These are phyloP conservation scores for Bryconaethiops microstoma DNA, from an alignment of 2,797 vertebrate species.

Conservation along the genomic window DNA sequence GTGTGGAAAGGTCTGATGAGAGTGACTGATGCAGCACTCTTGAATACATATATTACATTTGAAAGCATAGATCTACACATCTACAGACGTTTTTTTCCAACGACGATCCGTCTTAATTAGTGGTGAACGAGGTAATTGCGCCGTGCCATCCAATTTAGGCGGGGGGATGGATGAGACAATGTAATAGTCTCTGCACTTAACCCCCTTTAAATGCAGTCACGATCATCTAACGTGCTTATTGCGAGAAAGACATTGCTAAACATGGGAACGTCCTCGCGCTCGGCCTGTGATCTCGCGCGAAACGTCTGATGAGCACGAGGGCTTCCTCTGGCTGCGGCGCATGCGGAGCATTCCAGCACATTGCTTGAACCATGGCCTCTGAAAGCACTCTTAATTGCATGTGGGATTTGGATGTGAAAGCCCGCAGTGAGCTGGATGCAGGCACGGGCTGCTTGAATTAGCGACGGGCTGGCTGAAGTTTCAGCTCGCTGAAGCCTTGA, in stretches of 20 bases:
- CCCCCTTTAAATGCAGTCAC: conserved; percentile 7
- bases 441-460: conserved; percentile 74
- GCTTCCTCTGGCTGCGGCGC: conserved; percentile 64
- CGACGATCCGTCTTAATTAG: conserved; percentile 30
- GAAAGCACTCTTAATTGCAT: conserved; percentile 81
- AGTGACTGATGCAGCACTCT: conserved; percentile 38
- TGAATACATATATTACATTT: conserved; percentile 25
- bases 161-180: background rate
- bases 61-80: conserved; percentile 11
- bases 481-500: conserved; percentile 77
- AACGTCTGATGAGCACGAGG: conserved; percentile 68
- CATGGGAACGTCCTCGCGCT: background rate
- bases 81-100: background rate
- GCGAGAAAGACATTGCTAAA: background rate
- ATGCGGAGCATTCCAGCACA: conserved; percentile 69
- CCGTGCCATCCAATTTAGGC: background rate
- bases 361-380: conserved; percentile 75
- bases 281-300: conserved; percentile 54
- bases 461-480: conserved; percentile 73
- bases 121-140: background rate
- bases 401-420: conserved; percentile 79
- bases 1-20: conserved; percentile 1
- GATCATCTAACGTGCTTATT: background rate
- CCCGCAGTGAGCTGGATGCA: conserved; percentile 72
- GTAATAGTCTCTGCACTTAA: background rate